phyloP scores from a whole-genome alignment of 2,888 invertebrate genomes.

The Cheilosia grossa region DNA sequence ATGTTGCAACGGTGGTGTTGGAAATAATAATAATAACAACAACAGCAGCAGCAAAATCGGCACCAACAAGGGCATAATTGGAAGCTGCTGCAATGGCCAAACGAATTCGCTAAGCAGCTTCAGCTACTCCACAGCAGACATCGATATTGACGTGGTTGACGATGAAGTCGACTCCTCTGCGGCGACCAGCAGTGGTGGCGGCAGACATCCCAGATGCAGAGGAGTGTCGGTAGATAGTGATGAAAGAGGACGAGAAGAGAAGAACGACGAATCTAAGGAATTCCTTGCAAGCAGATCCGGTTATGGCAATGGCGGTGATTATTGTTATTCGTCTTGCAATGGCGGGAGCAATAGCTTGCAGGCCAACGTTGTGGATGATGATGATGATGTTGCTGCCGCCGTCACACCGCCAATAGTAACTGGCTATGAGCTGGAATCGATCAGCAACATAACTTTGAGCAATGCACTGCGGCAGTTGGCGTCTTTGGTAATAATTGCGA shows the following conservation, averaged over 20 bases:
- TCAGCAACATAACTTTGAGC: slow-evolving; percentile 93
- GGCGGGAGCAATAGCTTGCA: slow-evolving; percentile 64
- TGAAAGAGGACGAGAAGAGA: slow-evolving; percentile 37
- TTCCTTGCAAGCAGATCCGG: slow-evolving; percentile 66
- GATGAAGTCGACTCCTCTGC: slow-evolving; percentile 68
- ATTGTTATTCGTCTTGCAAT: slow-evolving; percentile 69
- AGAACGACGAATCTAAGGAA: slow-evolving; percentile 60
- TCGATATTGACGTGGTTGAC: slow-evolving; percentile 76
- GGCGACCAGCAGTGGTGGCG: slow-evolving; percentile 47
- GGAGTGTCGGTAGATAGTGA: slow-evolving; percentile 39
- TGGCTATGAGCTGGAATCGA: slow-evolving; percentile 92
- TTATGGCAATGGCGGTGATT: slow-evolving; percentile 60
- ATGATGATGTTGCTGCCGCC: slow-evolving; percentile 35
- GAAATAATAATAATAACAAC: slow-evolving; percentile 80
- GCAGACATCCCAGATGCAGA: slow-evolving; percentile 64
- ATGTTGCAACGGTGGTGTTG: slow-evolving; percentile 62
- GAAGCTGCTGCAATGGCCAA: slow-evolving; percentile 68
- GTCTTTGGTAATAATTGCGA: slow-evolving; percentile 91
- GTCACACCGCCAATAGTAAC: slow-evolving; percentile 83
- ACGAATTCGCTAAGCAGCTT: slow-evolving; percentile 76
- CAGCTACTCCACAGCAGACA: slow-evolving; percentile 76
- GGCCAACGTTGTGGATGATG: slow-evolving; percentile 33
- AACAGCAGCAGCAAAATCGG: slow-evolving; percentile 72
- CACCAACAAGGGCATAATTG: slow-evolving; percentile 72
- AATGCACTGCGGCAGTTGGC: slow-evolving; percentile 93